These are phyloP conservation scores for Saturnia japonica DNA, from an alignment of 2,888 invertebrate genomes.

Conservation along the genomic window DNA sequence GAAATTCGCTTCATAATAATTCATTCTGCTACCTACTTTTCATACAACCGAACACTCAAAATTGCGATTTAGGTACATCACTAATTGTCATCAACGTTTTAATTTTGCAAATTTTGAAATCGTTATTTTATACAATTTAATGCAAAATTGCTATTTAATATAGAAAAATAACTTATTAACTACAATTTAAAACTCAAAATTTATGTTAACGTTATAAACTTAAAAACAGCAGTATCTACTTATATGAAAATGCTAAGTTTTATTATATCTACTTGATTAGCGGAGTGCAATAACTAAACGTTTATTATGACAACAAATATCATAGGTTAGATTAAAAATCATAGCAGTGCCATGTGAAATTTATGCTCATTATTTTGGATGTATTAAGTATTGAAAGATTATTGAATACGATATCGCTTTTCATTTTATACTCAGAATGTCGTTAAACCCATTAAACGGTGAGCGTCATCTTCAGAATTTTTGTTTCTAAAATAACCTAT, in stretches of 20 bases:
- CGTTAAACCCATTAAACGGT: slow-evolving; percentile 69
- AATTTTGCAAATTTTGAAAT: background rate
- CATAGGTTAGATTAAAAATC: too few relatives aligned
- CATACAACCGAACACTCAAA: too few relatives aligned
- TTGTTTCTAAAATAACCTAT: slow-evolving; percentile 40
- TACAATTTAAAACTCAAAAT: background rate
- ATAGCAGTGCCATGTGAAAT: background rate
- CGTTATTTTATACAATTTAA: background rate
- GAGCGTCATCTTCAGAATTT: slow-evolving; percentile 28
- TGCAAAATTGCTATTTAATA: background rate
- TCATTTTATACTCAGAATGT: slow-evolving; percentile 44
- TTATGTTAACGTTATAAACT: background rate
- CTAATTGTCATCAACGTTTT: background rate
- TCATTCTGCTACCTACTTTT: too few relatives aligned
- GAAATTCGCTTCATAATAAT: too few relatives aligned
- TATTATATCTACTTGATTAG: background rate
- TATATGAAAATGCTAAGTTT: background rate
- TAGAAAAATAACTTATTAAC: background rate
- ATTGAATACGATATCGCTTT: background rate
- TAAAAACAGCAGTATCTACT: background rate
- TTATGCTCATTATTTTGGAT: background rate
- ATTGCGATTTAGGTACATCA: background rate
- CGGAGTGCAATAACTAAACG: slow-evolving; percentile 13
- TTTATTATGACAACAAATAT: slow-evolving; percentile 15
- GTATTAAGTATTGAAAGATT: background rate